A percentile compares a stretch with the other conserved stretches of the same genome.
Evolutionary conservation across 2,888 invertebrate species (phyloP).

Genomic region (Eristalinus sepulchralis): DNA sequence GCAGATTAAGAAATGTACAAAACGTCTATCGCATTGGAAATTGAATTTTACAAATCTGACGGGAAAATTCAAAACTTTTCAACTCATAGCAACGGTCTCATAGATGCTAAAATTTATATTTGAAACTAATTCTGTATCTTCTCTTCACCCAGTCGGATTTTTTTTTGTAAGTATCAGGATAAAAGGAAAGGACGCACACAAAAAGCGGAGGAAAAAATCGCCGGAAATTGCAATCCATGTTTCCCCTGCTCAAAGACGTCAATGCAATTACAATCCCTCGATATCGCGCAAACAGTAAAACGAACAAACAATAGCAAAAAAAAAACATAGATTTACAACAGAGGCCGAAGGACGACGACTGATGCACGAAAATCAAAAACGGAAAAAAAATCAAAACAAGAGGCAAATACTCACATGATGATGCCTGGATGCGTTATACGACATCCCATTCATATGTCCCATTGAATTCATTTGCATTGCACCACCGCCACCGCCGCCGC

Average conservation of each 20-base stretch:
- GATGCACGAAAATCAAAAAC: not conserved
- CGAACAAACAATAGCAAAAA: conserved; percentile 51
- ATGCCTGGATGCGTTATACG: conserved; percentile 79
- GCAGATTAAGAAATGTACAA: not conserved
- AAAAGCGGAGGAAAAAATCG: conserved; percentile 12
- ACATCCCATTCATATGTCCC: conserved; percentile 78
- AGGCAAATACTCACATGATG: conserved; percentile 79
- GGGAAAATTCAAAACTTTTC: too few species aligned
- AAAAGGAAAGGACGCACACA: conserved; percentile 20
- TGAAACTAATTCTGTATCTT: too few species aligned
- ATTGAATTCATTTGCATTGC: conserved; percentile 75
- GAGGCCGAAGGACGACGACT: conserved; percentile 32
- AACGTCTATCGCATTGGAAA: too few species aligned
- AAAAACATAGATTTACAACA: conserved; percentile 48
- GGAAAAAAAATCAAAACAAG: conserved; percentile 31
- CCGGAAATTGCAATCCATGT: conserved; percentile 66
- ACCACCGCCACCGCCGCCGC: conserved; percentile 74
- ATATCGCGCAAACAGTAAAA: conserved; percentile 60
- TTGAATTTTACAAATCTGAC: too few species aligned
- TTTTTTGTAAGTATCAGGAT: conserved; percentile 49
- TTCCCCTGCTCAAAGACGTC: conserved; percentile 45
- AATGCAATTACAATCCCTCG: conserved; percentile 65
- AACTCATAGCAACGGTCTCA: too few species aligned
- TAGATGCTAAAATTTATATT: too few species aligned
- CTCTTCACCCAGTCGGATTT: conserved; percentile 19